These are phyloP conservation scores for Metopia argyrocephala DNA, from an alignment of 2,888 invertebrate species.

Conservation along the genomic window DNA sequence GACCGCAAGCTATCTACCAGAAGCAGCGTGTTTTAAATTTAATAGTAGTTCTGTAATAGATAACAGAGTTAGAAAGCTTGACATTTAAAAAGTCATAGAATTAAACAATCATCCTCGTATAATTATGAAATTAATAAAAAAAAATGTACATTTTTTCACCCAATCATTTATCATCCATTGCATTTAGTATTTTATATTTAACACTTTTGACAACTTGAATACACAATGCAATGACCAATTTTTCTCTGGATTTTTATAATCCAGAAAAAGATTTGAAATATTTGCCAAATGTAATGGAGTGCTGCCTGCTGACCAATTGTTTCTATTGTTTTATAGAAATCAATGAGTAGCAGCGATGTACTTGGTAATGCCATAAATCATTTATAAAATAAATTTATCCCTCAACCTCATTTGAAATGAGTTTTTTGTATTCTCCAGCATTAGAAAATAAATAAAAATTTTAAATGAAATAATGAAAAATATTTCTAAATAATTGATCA, in stretches of 20 bases:
- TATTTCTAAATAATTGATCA: constrained; percentile 41
- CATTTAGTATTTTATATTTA: too few relatives aligned
- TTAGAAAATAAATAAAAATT: background rate
- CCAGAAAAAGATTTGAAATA: background rate
- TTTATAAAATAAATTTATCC: constrained; percentile 42
- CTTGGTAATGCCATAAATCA: constrained; percentile 52
- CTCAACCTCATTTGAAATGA: constrained; percentile 46
- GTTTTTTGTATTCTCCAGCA: background rate
- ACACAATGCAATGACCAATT: too few relatives aligned
- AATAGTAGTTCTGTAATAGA: too few relatives aligned
- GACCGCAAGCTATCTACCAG: too few relatives aligned
- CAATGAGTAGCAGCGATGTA: background rate
- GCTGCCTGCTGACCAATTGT: background rate
- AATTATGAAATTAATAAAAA: too few relatives aligned
- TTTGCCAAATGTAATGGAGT: background rate
- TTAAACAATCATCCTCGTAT: too few relatives aligned
- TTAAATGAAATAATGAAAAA: constrained; percentile 2
- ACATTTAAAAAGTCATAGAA: too few relatives aligned
- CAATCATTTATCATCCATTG: too few relatives aligned
- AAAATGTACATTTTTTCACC: too few relatives aligned
- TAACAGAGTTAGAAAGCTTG: too few relatives aligned
- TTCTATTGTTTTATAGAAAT: background rate
- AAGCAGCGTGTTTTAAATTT: too few relatives aligned
- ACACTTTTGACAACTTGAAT: too few relatives aligned
- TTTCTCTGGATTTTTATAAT: background rate